These are phyloP conservation scores for Drosophila mimica DNA, from an alignment of 2,888 invertebrate genomes.

Conservation along the genomic window DNA sequence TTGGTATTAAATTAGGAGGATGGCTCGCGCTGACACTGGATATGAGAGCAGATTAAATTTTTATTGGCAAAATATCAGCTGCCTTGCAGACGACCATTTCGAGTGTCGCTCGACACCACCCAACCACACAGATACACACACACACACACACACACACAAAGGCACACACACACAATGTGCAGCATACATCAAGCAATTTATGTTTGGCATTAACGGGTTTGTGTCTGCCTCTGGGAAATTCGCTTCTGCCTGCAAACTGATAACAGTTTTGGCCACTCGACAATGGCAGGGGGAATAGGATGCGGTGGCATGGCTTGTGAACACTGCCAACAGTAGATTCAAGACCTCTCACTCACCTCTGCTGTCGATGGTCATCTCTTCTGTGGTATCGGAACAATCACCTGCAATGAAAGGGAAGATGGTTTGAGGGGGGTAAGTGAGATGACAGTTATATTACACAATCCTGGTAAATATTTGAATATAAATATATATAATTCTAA, in stretches of 20 bases:
- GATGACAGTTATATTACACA: background rate
- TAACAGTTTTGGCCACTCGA: slow-evolving; percentile 48
- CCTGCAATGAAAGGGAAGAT: slow-evolving; percentile 74
- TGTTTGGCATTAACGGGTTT: slow-evolving; percentile 77
- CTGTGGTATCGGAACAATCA: slow-evolving; percentile 85
- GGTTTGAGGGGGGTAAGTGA: background rate
- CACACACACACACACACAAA: background rate
- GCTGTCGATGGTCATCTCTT: slow-evolving; percentile 85
- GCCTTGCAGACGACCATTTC: slow-evolving; percentile 38
- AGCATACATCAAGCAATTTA: slow-evolving; percentile 52
- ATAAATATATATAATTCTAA: background rate
- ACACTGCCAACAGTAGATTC: slow-evolving; percentile 2
- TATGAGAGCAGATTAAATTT: slow-evolving; percentile 77
- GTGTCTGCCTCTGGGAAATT: slow-evolving; percentile 49
- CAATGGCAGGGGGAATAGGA: background rate
- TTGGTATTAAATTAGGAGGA: slow-evolving; percentile 70
- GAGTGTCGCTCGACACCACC: slow-evolving; percentile 14
- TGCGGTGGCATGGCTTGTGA: background rate
- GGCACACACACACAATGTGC: slow-evolving; percentile 1
- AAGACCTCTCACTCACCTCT: slow-evolving; percentile 79
- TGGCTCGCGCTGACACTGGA: slow-evolving; percentile 45
- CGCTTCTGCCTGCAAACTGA: slow-evolving; percentile 56
- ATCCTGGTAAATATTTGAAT: background rate
- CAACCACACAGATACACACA: slow-evolving; percentile 8
- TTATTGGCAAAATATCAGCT: slow-evolving; percentile 79